A percentile compares a stretch with the other conserved stretches of the same genome.
phyloP scores from a whole-genome alignment of 2,888 invertebrate species.

The Agrochola lota region DNA sequence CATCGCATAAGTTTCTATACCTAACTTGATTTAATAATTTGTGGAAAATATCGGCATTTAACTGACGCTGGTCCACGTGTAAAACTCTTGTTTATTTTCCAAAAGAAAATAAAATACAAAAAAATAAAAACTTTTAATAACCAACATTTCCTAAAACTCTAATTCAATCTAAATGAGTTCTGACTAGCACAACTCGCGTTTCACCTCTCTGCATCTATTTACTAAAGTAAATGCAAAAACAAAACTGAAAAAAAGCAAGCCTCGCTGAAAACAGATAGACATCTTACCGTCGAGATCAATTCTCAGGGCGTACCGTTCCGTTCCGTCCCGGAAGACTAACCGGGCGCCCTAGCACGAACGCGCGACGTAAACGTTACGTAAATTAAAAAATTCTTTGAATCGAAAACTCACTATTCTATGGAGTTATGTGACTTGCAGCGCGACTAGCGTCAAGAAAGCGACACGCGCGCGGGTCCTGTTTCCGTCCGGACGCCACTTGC shows the following conservation, averaged over 20 bases:
- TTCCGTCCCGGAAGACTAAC: conserved; percentile 16
- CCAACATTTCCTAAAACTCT: background rate
- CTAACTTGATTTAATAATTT: background rate
- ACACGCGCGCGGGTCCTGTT: too few species aligned
- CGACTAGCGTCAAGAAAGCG: too few species aligned
- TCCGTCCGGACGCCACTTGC: too few species aligned
- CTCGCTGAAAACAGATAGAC: conserved; percentile 32
- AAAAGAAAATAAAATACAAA: too few species aligned
- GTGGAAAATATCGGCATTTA: background rate
- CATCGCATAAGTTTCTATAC: too few species aligned
- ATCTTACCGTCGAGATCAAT: conserved; percentile 46
- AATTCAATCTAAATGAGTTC: conserved; percentile 13
- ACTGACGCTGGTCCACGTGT: background rate
- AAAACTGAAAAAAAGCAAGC: conserved; percentile 9
- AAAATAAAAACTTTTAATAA: too few species aligned
- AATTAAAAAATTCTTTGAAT: too few species aligned
- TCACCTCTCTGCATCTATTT: conserved; percentile 1
- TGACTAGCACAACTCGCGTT: background rate
- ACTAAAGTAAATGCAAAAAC: conserved; percentile 6
- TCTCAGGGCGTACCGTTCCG: conserved; percentile 24
- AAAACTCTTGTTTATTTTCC: background rate
- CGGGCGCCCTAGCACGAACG: background rate
- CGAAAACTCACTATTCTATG: background rate
- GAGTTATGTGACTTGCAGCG: background rate
- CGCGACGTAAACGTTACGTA: background rate